Evolutionary conservation across 2,797 vertebrate species (phyloP).

Genomic region (Hoplostethus mediterraneus): DNA sequence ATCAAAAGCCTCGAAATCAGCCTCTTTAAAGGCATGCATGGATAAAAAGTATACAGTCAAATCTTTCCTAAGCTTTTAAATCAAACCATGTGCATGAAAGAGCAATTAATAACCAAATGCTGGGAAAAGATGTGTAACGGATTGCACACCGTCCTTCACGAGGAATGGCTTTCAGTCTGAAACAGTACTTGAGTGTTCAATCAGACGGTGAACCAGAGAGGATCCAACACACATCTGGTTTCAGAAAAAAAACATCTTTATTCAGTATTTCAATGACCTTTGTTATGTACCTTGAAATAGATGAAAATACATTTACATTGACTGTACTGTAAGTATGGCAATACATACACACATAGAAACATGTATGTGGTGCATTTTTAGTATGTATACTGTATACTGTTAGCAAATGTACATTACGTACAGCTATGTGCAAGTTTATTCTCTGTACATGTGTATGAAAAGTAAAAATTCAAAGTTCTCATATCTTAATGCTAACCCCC

Average conservation of each 20-base stretch:
- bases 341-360: slow-evolving; percentile 88
- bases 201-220: slow-evolving; percentile 49
- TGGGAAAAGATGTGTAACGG: slow-evolving; percentile 15
- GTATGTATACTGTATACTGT: slow-evolving; percentile 82
- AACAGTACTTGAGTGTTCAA: slow-evolving; percentile 55
- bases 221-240: slow-evolving; percentile 72
- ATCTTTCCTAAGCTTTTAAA: slow-evolving; percentile 39
- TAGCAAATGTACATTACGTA: slow-evolving; percentile 88
- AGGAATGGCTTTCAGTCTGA: slow-evolving; percentile 28
- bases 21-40: slow-evolving; percentile 86
- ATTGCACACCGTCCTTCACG: slow-evolving; percentile 81
- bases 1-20: slow-evolving; percentile 87
- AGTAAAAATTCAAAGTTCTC: slow-evolving; percentile 77
- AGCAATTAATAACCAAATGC: slow-evolving; percentile 10
- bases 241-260: slow-evolving; percentile 84
- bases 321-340: slow-evolving; percentile 86
- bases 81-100: slow-evolving; percentile 20
- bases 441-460: slow-evolving; percentile 86
- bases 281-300: slow-evolving; percentile 82
- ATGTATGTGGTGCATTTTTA: slow-evolving; percentile 85
- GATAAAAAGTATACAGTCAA: slow-evolving; percentile 57
- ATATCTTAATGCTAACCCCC: slow-evolving; percentile 69
- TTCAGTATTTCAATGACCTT: slow-evolving; percentile 81
- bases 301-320: slow-evolving; percentile 87
- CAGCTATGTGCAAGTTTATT: slow-evolving; percentile 86